Evolutionary conservation across 1,140 invertebrate species (phyloP).

Genomic region (Phymorhynchus buccinoides): DNA sequence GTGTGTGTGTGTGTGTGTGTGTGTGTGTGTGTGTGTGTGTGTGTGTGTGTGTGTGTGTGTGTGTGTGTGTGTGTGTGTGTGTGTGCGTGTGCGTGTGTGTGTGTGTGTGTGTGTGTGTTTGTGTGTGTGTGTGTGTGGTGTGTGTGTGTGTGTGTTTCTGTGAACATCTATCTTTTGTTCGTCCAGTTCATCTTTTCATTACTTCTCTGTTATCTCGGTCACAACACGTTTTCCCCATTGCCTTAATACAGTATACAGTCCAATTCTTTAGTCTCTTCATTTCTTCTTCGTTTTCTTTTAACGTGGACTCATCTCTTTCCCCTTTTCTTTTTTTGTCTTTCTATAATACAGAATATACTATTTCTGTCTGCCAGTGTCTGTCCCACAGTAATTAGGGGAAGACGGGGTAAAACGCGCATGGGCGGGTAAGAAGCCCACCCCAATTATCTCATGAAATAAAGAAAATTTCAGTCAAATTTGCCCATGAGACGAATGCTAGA

Average conservation of each 20-base stretch:
- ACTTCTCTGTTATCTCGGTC: not conserved
- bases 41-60: not conserved
- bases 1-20: not conserved
- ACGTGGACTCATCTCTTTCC: too few relatives aligned
- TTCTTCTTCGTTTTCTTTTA: too few relatives aligned
- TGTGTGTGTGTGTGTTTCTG: not conserved
- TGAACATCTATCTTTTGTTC: not conserved
- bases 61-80: not conserved
- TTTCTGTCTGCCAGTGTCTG: not conserved
- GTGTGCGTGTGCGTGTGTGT: not conserved
- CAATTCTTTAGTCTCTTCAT: too few relatives aligned
- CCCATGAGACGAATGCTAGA: too few relatives aligned
- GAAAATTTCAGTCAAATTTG: too few relatives aligned
- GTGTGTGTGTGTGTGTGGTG: too few relatives aligned
- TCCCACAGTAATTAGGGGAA: too few relatives aligned
- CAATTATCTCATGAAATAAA: too few relatives aligned
- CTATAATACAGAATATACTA: too few relatives aligned
- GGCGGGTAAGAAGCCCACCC: too few relatives aligned
- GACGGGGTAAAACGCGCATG: too few relatives aligned
- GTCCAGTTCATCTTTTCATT: not conserved
- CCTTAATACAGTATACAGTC: not conserved
- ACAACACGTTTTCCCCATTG: not conserved
- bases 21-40: not conserved
- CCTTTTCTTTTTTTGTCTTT: too few relatives aligned
- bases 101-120: not conserved